Conservation (phyloP, 2,888 invertebrate species). For the Pseudococcus jackbeardsleyi region DNA sequence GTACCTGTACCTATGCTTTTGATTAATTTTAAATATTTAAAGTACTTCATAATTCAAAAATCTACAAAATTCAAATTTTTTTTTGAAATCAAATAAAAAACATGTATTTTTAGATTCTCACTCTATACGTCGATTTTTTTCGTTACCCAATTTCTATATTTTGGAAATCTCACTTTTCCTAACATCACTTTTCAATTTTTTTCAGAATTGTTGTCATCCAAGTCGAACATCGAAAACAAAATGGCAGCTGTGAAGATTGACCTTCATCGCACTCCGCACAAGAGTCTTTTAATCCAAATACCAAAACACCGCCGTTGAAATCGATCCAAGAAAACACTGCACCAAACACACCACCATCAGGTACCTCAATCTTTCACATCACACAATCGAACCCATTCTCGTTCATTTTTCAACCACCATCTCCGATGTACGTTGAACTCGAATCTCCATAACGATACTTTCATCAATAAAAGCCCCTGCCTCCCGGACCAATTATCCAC, state of each 20-base stretch:
- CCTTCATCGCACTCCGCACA: no score
- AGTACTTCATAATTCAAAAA: no score
- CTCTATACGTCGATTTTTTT: no score
- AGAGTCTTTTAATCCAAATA: not conserved
- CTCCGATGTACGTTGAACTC: not conserved
- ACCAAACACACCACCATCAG: not conserved
- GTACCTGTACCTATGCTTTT: no score
- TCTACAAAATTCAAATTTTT: no score
- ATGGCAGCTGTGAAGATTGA: not conserved
- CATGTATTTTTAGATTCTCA: no score
- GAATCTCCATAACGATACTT: not conserved
- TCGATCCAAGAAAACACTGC: not conserved
- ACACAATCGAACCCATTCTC: not conserved
- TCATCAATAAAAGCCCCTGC: not conserved
- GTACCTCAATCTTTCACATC: not conserved
- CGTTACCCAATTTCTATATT: not conserved
- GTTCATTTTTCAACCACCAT: not conserved
- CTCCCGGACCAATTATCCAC: not conserved
- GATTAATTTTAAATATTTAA: no score
- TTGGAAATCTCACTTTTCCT: not conserved
- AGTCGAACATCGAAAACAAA: not conserved
- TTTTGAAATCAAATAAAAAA: no score
- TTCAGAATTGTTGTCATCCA: not conserved
- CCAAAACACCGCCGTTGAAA: not conserved
- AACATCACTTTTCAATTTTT: not conserved